These are phyloP conservation scores for Apis laboriosa DNA, from an alignment of 1,140 invertebrate species.

Conservation along the genomic window DNA sequence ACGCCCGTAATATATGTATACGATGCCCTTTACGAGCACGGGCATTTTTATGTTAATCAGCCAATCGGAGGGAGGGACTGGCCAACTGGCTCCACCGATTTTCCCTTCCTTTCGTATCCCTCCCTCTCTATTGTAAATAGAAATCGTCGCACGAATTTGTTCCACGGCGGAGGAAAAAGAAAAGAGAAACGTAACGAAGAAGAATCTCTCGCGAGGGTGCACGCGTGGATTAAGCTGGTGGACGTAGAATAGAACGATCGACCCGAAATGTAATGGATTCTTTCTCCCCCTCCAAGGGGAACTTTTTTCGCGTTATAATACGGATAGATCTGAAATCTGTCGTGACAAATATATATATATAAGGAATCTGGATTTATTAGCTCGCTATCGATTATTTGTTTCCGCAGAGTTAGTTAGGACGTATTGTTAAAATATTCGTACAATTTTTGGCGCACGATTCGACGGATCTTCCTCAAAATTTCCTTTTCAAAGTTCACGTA, in stretches of 20 bases:
- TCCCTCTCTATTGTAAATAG: slow-evolving; percentile 59
- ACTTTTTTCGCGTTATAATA: slow-evolving; percentile 12
- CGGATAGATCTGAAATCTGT: neutral
- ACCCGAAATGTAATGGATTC: neutral
- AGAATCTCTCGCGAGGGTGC: slow-evolving; percentile 12
- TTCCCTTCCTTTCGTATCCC: neutral
- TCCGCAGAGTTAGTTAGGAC: neutral
- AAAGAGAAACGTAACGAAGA: slow-evolving; percentile 57
- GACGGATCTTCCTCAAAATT: neutral
- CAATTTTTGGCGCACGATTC: neutral
- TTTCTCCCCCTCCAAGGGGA: neutral
- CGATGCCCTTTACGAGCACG: slow-evolving; percentile 70
- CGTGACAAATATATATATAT: neutral
- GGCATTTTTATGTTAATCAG: slow-evolving; percentile 78
- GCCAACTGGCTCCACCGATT: slow-evolving; percentile 19
- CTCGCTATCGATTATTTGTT: neutral
- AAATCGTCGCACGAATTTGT: slow-evolving; percentile 74
- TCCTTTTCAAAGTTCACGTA: neutral
- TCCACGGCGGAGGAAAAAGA: slow-evolving; percentile 56
- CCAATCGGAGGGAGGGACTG: slow-evolving; percentile 51
- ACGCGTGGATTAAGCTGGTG: neutral
- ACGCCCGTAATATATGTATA: slow-evolving; percentile 64
- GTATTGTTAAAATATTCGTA: neutral
- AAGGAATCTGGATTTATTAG: neutral
- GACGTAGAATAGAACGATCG: slow-evolving; percentile 31